These are phyloP conservation scores for Caenorhabditis doughertyi DNA, from an alignment of 2,888 invertebrate genomes.

Conservation along the genomic window DNA sequence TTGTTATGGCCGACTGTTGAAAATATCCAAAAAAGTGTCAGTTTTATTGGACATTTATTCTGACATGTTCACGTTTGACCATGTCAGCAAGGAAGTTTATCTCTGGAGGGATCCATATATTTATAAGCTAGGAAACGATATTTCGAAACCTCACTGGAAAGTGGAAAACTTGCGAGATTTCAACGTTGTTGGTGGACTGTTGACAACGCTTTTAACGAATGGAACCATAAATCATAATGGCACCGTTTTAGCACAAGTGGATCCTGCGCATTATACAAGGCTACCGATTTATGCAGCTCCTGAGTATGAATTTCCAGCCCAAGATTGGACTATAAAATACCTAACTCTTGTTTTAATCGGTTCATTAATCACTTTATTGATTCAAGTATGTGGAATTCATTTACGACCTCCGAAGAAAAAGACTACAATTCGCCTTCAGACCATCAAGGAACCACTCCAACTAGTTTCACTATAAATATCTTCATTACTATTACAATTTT, in stretches of 20 bases:
- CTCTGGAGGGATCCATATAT: slow-evolving; percentile 9
- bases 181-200: not conserved
- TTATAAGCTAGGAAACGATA: not conserved
- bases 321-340: too few relatives aligned
- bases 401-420: too few relatives aligned
- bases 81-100: not conserved
- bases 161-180: not conserved
- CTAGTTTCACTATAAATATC: too few relatives aligned
- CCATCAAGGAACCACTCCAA: too few relatives aligned
- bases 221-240: not conserved
- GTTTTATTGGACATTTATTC: not conserved
- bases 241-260: not conserved
- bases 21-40: not conserved
- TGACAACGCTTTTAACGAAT: not conserved
- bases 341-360: too few relatives aligned
- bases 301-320: too few relatives aligned
- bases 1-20: not conserved
- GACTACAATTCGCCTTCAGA: too few relatives aligned
- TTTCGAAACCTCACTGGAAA: not conserved
- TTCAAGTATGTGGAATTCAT: too few relatives aligned
- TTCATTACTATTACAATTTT: too few relatives aligned
- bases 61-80: slow-evolving; percentile 16
- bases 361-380: too few relatives aligned
- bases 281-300: slow-evolving; percentile 1
- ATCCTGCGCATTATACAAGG: not conserved